phyloP scores from a whole-genome alignment of 2,113 vertebrate species.

The Odocoileus hemionus region DNA sequence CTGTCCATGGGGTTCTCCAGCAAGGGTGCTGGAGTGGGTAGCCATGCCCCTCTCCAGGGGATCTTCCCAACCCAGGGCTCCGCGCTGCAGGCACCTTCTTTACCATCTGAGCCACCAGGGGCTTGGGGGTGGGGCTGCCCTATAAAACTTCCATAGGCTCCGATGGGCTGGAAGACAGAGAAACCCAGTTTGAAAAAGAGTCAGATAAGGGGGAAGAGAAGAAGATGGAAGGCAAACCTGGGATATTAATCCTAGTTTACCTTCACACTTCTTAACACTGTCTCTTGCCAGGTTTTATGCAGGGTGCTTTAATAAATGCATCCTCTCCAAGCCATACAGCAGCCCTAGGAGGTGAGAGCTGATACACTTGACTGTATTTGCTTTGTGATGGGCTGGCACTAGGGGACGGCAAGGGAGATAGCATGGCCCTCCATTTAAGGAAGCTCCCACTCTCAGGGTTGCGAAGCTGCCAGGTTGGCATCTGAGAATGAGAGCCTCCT shows the following conservation, averaged over 20 bases:
- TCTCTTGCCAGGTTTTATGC: neutral
- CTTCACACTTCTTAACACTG: neutral
- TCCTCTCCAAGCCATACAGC: neutral
- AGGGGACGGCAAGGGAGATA: neutral
- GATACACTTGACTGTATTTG: neutral
- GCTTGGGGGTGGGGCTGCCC: rapidly evolving
- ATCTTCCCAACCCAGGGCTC: neutral
- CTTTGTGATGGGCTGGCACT: too few species aligned
- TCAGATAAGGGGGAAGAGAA: neutral
- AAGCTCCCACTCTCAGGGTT: neutral
- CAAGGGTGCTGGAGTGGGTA: neutral
- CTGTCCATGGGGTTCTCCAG: neutral
- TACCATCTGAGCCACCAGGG: neutral
- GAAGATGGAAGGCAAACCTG: neutral
- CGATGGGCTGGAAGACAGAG: neutral
- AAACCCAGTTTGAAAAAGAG: neutral
- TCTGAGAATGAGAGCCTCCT: neutral
- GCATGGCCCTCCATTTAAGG: neutral
- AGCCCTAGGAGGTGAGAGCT: neutral
- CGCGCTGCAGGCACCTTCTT: neutral
- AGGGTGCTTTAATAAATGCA: neutral
- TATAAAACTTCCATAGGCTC: neutral
- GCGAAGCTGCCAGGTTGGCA: neutral
- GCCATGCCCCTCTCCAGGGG: neutral
- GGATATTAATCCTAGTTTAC: neutral